Percentiles rank a stretch among this genome's conserved stretches.
Evolutionary conservation across 2,113 vertebrate genomes (phyloP).

Genomic region (Bostrychus sinensis): DNA sequence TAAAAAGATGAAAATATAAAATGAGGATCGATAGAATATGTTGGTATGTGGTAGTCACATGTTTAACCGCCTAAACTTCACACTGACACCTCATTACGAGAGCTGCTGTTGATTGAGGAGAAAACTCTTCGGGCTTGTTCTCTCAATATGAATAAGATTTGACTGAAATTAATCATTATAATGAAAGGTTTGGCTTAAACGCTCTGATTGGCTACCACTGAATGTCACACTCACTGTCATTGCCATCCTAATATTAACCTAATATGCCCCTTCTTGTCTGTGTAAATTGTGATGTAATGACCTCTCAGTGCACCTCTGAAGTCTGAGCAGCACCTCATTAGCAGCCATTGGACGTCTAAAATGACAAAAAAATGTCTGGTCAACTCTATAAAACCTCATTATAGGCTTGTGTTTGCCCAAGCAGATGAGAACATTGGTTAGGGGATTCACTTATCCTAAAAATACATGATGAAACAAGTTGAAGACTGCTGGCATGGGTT

Average conservation of each 20-base stretch:
- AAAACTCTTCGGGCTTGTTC: conserved; percentile 23
- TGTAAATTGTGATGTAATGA: conserved; percentile 32
- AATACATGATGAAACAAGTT: conserved; percentile 41
- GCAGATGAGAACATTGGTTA: conserved; percentile 33
- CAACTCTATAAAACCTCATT: conserved; percentile 22
- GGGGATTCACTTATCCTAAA: conserved; percentile 34
- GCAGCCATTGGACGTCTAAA: neutral
- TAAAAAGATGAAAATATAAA: no score
- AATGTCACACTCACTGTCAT: conserved; percentile 48
- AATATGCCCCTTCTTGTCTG: neutral
- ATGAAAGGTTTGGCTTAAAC: conserved; percentile 21
- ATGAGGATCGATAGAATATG: no score
- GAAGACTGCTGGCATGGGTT: conserved; percentile 67
- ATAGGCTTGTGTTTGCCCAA: conserved; percentile 22
- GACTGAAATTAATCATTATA: conserved; percentile 30
- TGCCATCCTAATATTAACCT: conserved; percentile 25
- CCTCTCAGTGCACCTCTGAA: neutral
- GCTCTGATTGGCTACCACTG: conserved; percentile 36
- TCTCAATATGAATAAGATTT: neutral
- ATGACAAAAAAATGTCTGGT: neutral
- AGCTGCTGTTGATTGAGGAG: conserved; percentile 52
- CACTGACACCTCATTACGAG: conserved; percentile 68
- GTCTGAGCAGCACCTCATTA: neutral
- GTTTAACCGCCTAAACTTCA: conserved; percentile 42
- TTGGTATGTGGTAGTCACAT: no score